Conservation (phyloP, 2,888 invertebrate genomes). For the Eumerus sabulonum region DNA sequence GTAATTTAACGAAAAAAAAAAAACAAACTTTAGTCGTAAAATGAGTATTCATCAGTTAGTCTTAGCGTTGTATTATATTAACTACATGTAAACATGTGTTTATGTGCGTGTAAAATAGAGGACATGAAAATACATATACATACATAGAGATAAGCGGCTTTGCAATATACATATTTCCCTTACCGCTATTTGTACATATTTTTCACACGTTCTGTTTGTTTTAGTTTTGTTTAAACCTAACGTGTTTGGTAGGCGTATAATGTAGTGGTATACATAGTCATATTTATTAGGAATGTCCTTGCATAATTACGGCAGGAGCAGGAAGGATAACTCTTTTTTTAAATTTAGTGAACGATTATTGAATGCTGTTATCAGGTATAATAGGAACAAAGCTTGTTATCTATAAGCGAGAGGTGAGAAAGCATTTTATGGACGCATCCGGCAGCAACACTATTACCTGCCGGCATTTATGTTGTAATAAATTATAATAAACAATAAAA, state of each 20-base stretch:
- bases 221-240: conserved; percentile 1
- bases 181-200: conserved; percentile 49
- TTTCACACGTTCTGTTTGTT: conserved; percentile 31
- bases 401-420: conserved; percentile 28
- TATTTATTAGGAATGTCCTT: conserved; percentile 61
- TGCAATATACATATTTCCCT: conserved; percentile 27
- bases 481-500: conserved; percentile 63
- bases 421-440: conserved; percentile 1
- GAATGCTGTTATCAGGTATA: conserved; percentile 37
- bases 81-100: background rate
- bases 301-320: conserved; percentile 2
- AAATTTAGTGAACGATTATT: conserved; percentile 30
- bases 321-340: conserved; percentile 19
- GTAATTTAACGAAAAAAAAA: conserved; percentile 30
- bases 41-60: conserved; percentile 31
- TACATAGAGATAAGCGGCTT: conserved; percentile 5
- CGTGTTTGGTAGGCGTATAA: conserved; percentile 27
- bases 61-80: conserved; percentile 15
- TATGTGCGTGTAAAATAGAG: too few relatives aligned
- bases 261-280: conserved; percentile 65
- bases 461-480: conserved; percentile 60
- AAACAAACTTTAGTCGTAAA: too few relatives aligned
- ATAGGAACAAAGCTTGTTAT: conserved; percentile 4
- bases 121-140: too few relatives aligned
- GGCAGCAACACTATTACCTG: conserved; percentile 59